phyloP scores from a whole-genome alignment of 1,140 invertebrate species.

The Aleiodes sp. region DNA sequence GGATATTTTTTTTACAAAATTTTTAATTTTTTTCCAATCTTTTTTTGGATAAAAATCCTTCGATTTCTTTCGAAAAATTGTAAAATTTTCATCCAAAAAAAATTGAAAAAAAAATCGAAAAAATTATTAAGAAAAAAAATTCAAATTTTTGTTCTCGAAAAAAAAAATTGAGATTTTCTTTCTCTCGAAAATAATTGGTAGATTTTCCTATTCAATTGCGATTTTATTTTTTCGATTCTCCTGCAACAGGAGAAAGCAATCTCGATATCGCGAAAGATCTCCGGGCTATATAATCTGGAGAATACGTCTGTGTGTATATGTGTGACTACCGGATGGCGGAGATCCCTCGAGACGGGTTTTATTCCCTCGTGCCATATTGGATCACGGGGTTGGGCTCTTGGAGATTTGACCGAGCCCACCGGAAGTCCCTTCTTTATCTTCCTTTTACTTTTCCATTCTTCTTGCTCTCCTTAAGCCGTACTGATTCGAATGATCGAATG shows the following conservation, averaged over 20 bases:
- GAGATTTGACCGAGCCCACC: constrained; percentile 23
- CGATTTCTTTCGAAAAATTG: no score
- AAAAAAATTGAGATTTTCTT: background rate
- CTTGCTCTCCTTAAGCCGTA: constrained; percentile 1
- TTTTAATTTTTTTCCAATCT: no score
- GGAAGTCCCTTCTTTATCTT: background rate
- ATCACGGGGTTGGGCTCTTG: constrained; percentile 19
- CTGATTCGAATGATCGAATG: constrained; percentile 8
- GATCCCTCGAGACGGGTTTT: constrained; percentile 31
- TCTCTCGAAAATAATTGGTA: no score
- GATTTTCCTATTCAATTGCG: background rate
- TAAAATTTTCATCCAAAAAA: no score
- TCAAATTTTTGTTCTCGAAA: no score
- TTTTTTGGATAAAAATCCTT: no score
- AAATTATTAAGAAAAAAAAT: no score
- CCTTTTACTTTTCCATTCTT: background rate
- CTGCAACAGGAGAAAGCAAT: background rate
- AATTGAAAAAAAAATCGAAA: no score
- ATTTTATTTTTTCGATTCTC: background rate
- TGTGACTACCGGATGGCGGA: constrained; percentile 19
- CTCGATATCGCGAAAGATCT: constrained; percentile 28
- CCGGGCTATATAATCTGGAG: constrained; percentile 5
- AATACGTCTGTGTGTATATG: background rate
- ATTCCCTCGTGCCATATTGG: constrained; percentile 34
- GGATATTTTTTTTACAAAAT: no score